Percentiles rank a stretch among this genome's conserved stretches.
phyloP scores from a whole-genome alignment of 2,888 invertebrate genomes.

The Aphidius colemani region DNA sequence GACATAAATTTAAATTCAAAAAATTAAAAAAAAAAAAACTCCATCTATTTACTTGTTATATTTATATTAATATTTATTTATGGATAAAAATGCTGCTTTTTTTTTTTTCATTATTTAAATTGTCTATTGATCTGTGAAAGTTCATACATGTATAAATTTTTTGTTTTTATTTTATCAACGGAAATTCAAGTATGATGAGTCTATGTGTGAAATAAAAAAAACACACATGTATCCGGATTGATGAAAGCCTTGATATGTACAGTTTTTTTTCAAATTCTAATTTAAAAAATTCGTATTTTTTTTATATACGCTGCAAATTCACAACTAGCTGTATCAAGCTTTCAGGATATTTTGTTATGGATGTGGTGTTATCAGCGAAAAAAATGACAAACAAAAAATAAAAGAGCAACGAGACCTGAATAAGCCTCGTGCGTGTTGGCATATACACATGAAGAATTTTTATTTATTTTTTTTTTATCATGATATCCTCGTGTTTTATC shows the following conservation, averaged over 20 bases:
- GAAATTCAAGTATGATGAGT: neutral
- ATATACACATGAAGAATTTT: too few relatives aligned
- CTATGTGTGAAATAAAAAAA: neutral
- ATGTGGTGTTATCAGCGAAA: neutral
- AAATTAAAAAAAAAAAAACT: too few relatives aligned
- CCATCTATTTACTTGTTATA: too few relatives aligned
- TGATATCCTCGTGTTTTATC: too few relatives aligned
- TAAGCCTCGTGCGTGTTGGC: neutral
- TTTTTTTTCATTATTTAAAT: conserved; percentile 3
- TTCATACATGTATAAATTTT: conserved; percentile 18
- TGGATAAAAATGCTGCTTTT: neutral
- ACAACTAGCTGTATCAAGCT: too few relatives aligned
- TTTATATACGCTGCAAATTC: conserved; percentile 1
- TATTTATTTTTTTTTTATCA: too few relatives aligned
- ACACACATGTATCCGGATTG: conserved; percentile 9
- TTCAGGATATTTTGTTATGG: conserved; percentile 5
- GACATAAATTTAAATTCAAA: too few relatives aligned
- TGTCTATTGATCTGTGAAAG: conserved; percentile 9
- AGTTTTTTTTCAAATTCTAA: neutral
- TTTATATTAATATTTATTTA: neutral
- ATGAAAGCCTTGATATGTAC: conserved; percentile 7
- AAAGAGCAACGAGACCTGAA: conserved; percentile 12
- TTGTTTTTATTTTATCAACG: conserved; percentile 5
- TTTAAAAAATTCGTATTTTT: conserved; percentile 16
- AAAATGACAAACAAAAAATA: neutral